Evolutionary conservation across 1,140 invertebrate genomes (phyloP), one percentile per base, ranked within the genome.

Genomic region (Camponotus vicinus): DNA sequence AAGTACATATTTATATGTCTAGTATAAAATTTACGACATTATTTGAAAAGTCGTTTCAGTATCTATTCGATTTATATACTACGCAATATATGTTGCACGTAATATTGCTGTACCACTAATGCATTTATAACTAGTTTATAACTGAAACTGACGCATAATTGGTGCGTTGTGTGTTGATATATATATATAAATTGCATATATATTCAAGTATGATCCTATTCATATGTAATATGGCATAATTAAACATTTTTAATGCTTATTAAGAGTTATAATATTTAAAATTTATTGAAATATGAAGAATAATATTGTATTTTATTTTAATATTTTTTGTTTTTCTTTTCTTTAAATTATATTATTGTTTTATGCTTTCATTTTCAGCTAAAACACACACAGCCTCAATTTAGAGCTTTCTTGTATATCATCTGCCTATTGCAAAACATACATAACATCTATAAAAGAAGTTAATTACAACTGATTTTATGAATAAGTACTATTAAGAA

Each of bases 101-200:
- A 86, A 86, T 73, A 84, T 45, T 73, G 42, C 80, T 83, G 57
- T 86, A 86, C 85, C 85, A 86, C 61, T 64, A 55, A 69, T 83
- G 85, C 85, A 86, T 86, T 86, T 86, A 86, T 64, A 52, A 83
- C 52, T 83, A 83, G 79, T 40, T 64, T 63, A 45, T 83, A 86
- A 86, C 42, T 5, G 37, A 83, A 55, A 82, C 49, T 71, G 49
- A 61, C 66, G 40, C 69, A 75, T 75, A 37, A 6, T 11, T 61
- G n/a, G 1, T 61, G 34, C 52, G 69, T 57, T 61, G 21, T 61
- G 21, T 37, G 69, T 57, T 83, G 45, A 45, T 45, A 45, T 45
- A 55, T 73, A 27, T 59, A 32, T n/a, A 78, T 66, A 45, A 77
- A 77, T 77, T 77, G 75, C 59, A 77, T 77, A 77, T 57, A 37